These are phyloP conservation scores for Drosophila quasianomalipes DNA, from an alignment of 2,888 invertebrate species.

Conservation along the genomic window DNA sequence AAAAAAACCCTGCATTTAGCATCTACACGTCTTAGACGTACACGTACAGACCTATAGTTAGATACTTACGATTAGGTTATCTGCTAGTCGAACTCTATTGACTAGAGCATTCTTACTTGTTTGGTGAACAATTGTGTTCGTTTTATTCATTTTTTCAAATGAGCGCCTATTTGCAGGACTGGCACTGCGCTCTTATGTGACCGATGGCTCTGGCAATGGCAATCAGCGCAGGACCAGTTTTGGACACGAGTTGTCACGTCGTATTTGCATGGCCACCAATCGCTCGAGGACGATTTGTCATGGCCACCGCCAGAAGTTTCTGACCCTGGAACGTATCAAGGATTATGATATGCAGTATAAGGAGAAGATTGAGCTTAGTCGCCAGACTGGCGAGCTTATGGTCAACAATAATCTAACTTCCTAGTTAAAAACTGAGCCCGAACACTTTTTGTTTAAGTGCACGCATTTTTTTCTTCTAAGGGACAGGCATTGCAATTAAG, in stretches of 20 bases:
- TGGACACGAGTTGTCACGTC: conserved; percentile 51
- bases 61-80: not conserved
- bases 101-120: too few species aligned
- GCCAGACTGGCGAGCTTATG: conserved; percentile 12
- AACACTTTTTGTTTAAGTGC: not conserved
- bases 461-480: not conserved
- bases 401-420: conserved; percentile 8
- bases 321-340: conserved; percentile 39
- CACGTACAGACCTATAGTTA: not conserved
- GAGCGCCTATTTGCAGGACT: conserved; percentile 24
- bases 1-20: not conserved
- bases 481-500: conserved; percentile 57
- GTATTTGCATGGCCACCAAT: conserved; percentile 32
- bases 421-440: conserved; percentile 8
- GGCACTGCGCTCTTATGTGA: conserved; percentile 50
- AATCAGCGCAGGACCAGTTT: conserved; percentile 36
- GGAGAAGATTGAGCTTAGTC: conserved; percentile 17
- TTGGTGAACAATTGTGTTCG: not conserved
- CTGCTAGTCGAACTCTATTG: not conserved
- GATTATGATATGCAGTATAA: conserved; percentile 36
- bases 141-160: not conserved
- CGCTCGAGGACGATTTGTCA: conserved; percentile 3
- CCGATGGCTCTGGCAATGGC: conserved; percentile 41
- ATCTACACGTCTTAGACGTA: too few species aligned
- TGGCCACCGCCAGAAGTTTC: conserved; percentile 11